Percentiles rank a stretch among this genome's conserved stretches.
These are phyloP conservation scores for Sylvicapra grimmia DNA, from an alignment of 2,113 vertebrate genomes.

Conservation along the genomic window DNA sequence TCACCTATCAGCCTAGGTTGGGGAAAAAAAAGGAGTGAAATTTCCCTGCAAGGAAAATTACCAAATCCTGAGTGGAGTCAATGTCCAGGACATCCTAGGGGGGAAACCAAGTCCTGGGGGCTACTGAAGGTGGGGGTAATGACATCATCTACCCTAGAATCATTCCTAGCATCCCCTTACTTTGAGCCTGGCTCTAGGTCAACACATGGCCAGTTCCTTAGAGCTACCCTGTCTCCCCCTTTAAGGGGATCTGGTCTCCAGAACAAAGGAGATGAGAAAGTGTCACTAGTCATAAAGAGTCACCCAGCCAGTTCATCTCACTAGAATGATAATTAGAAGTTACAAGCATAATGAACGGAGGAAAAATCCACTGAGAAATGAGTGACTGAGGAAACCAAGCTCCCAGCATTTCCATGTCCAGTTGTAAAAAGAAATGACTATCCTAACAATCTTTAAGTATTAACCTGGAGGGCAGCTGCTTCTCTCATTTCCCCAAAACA, in stretches of 20 bases:
- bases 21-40: background rate
- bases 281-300: background rate
- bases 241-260: background rate
- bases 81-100: background rate
- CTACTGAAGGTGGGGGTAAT: background rate
- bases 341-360: background rate
- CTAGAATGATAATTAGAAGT: background rate
- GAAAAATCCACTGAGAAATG: background rate
- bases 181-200: background rate
- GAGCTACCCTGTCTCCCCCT: background rate
- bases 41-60: background rate
- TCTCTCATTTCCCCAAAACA: background rate
- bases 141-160: background rate
- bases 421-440: background rate
- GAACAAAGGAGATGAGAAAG: slow-evolving; percentile 26
- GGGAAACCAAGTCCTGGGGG: background rate
- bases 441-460: background rate
- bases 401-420: background rate
- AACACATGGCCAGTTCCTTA: background rate
- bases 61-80: background rate
- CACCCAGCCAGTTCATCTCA: background rate
- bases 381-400: background rate
- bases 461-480: background rate
- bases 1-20: background rate
- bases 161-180: background rate